phyloP scores from a whole-genome alignment of 2,888 invertebrate genomes.

The Chrysolina haemoptera region DNA sequence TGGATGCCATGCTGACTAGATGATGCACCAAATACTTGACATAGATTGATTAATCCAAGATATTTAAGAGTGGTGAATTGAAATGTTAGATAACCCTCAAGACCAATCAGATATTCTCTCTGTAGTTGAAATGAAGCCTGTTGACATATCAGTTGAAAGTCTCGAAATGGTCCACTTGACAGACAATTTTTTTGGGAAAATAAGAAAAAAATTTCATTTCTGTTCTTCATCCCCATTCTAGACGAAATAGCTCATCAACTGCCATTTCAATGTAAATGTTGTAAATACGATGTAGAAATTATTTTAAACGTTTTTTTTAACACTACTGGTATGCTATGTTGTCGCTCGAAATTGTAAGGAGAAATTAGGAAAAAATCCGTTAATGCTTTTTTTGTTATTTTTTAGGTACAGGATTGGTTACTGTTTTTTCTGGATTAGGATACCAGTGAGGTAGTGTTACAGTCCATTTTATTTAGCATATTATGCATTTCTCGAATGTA shows the following conservation, averaged over 20 bases:
- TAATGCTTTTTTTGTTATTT: constrained; percentile 35
- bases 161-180: constrained; percentile 4
- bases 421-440: constrained; percentile 37
- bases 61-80: neutral
- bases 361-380: constrained; percentile 25
- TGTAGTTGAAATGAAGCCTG: neutral
- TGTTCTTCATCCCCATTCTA: constrained; percentile 36
- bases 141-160: constrained; percentile 10
- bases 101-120: neutral
- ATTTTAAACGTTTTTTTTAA: constrained; percentile 31
- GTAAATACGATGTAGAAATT: constrained; percentile 32
- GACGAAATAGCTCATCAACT: constrained; percentile 41
- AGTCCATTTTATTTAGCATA: constrained; percentile 36
- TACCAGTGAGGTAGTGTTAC: constrained; percentile 37
- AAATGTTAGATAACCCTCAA: neutral
- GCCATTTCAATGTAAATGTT: constrained; percentile 45
- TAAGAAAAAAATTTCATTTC: constrained; percentile 4
- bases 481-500: constrained; percentile 38
- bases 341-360: neutral
- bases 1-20: constrained; percentile 20
- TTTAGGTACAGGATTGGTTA: constrained; percentile 38
- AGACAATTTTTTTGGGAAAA: constrained; percentile 18
- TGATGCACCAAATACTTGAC: neutral
- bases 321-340: constrained; percentile 9
- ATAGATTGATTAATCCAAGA: neutral